phyloP scores from a whole-genome alignment of 2,113 vertebrate species.

The Aldabrachelys gigantea region DNA sequence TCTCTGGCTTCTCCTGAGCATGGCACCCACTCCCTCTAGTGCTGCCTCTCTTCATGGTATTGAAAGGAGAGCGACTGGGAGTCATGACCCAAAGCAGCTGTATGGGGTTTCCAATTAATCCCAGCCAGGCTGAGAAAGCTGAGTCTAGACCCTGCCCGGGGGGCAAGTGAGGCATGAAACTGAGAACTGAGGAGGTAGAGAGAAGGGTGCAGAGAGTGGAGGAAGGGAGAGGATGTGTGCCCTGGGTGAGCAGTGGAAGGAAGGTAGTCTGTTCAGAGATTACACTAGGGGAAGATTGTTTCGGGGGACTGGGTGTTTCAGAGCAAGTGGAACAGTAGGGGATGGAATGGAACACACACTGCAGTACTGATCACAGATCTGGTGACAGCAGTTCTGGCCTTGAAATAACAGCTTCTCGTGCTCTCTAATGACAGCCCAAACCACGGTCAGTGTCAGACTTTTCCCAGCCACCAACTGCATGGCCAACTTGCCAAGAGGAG shows the following conservation, averaged over 20 bases:
- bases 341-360: accelerated
- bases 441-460: neutral
- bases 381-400: neutral
- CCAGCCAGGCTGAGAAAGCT: neutral
- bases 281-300: neutral
- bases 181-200: neutral
- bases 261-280: neutral
- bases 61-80: neutral
- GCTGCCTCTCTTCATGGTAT: neutral
- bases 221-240: neutral
- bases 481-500: neutral
- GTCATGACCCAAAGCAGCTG: neutral
- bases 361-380: neutral
- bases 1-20: neutral
- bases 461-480: neutral
- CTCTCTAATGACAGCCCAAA: neutral
- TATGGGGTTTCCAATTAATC: neutral
- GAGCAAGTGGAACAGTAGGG: neutral
- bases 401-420: neutral
- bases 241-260: neutral
- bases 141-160: neutral
- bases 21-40: neutral
- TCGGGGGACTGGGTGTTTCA: neutral
- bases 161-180: neutral
- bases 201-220: neutral